Evolutionary conservation across 2,113 vertebrate genomes (phyloP), one percentile per base, ranked within the genome.

Genomic region (Eurystomus gularis): DNA sequence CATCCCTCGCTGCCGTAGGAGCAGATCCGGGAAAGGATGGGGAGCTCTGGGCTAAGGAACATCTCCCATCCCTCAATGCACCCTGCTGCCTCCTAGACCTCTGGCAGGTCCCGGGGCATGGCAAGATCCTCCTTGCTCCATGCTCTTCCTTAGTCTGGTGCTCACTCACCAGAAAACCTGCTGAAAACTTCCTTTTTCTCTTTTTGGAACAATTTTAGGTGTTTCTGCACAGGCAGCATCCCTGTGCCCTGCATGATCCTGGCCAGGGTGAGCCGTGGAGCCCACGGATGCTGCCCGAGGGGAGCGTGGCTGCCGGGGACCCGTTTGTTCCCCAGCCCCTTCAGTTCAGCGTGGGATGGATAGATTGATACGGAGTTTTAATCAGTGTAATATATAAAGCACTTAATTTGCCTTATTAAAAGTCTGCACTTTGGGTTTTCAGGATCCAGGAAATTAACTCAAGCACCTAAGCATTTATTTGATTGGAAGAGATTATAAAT

Each of bases 331-430:
- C 83, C 77, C 17, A 0, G 14, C 13, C n/a, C 82, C 62, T 68
- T 10, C 70, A 1, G 3, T 39, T 51, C 80, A 9, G 4, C 17
- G 1, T 2, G 10, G 13, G 55, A 48, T 4, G 46, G 62, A 16
- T 46, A 18, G 65, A 42, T 44, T n/a, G 94, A 86, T 19, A 37
- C 3, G 2, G 66, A 65, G 69, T 79, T 88, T 88, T 92, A 92
- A 95, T 96, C 88, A 88, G 75, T 7, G 35, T 24, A 44, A 75
- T 48, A 55, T 19, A 46, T 58, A 93, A 94, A 97, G 35, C 84
- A 55, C 76, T 93, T 93, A 86, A 95, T 97, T 96, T 31, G 77
- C 57, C 86, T 76, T 42, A 76, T 96, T 96, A 96, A 96, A 91
- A 76, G 48, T 28, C 57, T 23, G 29, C 83, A 42, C 87, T 77